phyloP scores from a whole-genome alignment of 2,113 vertebrate genomes.

The Hyla sarda region DNA sequence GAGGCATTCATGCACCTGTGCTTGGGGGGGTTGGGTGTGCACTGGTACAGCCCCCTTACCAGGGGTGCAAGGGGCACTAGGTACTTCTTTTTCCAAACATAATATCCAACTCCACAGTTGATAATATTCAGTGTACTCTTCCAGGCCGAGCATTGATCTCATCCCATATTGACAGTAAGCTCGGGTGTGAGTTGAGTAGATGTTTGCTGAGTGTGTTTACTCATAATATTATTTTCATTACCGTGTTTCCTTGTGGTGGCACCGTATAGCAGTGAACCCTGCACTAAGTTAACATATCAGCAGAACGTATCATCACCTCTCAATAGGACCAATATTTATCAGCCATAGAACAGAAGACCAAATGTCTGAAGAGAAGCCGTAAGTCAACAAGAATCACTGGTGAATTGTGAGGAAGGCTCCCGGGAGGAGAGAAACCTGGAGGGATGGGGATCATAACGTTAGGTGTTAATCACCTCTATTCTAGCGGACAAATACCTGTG shows the following conservation, averaged over 20 bases:
- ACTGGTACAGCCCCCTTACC: too few relatives aligned
- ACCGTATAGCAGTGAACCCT: background rate
- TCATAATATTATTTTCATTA: background rate
- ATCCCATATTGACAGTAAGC: background rate
- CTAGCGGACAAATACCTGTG: background rate
- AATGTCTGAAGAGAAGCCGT: background rate
- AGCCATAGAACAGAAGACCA: background rate
- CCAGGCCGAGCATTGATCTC: background rate
- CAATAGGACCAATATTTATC: conserved; percentile 13
- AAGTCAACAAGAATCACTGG: conserved; percentile 41
- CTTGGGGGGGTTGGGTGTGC: too few relatives aligned
- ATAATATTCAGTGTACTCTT: too few relatives aligned
- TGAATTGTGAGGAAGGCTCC: conserved; percentile 20
- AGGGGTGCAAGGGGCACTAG: too few relatives aligned
- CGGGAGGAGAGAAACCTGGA: background rate
- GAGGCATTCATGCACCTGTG: too few relatives aligned
- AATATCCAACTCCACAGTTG: too few relatives aligned
- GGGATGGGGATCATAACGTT: background rate
- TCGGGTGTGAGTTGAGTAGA: background rate
- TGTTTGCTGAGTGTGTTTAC: background rate
- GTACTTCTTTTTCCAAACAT: too few relatives aligned
- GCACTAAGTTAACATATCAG: background rate
- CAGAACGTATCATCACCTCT: background rate
- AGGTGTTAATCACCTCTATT: conserved; percentile 3
- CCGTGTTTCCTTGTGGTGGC: background rate